Evolutionary conservation across 2,888 invertebrate genomes (phyloP).

Genomic region (Lapara coniferarum): DNA sequence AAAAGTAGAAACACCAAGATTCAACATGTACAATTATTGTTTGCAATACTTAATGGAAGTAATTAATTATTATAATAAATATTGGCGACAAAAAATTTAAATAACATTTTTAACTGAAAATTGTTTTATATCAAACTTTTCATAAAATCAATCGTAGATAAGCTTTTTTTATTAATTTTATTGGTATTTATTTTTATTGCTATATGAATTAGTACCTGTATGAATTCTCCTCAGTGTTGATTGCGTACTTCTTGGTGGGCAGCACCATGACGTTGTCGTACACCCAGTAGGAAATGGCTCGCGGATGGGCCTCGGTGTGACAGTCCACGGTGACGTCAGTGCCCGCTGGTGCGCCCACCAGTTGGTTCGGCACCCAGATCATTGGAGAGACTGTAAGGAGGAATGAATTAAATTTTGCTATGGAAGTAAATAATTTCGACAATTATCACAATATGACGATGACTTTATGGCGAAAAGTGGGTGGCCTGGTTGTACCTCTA

Average conservation of each 20-base stretch:
- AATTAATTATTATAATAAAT: too few relatives aligned
- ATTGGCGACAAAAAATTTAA: too few relatives aligned
- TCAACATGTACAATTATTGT: too few relatives aligned
- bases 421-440: background rate
- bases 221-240: conserved; percentile 92
- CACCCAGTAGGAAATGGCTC: conserved; percentile 96
- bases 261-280: conserved; percentile 95
- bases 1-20: too few relatives aligned
- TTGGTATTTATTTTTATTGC: background rate
- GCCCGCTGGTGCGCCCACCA: conserved; percentile 95
- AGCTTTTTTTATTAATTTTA: too few relatives aligned
- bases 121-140: too few relatives aligned
- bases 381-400: conserved; percentile 91
- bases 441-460: too few relatives aligned
- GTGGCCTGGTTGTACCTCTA: too few relatives aligned
- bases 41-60: too few relatives aligned
- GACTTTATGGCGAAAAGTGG: too few relatives aligned
- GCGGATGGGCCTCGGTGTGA: conserved; percentile 95
- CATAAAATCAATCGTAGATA: too few relatives aligned
- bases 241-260: conserved; percentile 93
- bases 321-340: conserved; percentile 97
- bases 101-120: too few relatives aligned
- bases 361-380: conserved; percentile 97
- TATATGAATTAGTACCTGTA: conserved; percentile 83
- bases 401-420: background rate